phyloP scores from a whole-genome alignment of 1,140 invertebrate genomes.

The Tetragonula clypearis region DNA sequence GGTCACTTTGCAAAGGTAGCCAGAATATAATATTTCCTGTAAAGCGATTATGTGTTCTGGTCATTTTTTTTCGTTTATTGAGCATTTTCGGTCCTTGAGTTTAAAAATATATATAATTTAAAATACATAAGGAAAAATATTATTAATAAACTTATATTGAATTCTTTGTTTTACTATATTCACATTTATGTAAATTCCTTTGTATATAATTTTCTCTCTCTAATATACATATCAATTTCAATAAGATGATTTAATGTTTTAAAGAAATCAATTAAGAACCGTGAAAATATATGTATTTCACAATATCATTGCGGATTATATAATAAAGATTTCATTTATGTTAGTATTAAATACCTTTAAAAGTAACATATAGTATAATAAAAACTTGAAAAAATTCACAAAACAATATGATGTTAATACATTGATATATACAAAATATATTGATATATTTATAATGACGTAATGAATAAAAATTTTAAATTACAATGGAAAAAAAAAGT shows the following conservation, averaged over 20 bases:
- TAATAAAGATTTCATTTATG: slow-evolving; percentile 5
- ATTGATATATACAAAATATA: background rate
- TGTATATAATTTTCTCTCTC: background rate
- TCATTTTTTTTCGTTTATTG: no score
- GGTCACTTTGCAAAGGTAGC: no score
- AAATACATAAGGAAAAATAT: slow-evolving; percentile 4
- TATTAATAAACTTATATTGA: slow-evolving; percentile 7
- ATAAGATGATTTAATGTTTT: background rate
- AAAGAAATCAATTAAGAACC: background rate
- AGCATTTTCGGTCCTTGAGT: no score
- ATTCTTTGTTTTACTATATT: background rate
- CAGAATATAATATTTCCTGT: no score
- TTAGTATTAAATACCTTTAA: slow-evolving; percentile 5
- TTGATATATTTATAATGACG: background rate
- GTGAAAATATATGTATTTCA: background rate
- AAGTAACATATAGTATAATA: slow-evolving; percentile 9
- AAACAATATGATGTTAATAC: slow-evolving; percentile 27
- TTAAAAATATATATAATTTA: slow-evolving; percentile 18
- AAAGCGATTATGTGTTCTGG: no score
- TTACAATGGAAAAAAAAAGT: background rate
- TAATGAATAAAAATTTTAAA: background rate
- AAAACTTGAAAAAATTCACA: slow-evolving; percentile 28
- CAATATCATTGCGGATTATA: background rate
- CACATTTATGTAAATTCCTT: background rate
- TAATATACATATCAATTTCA: background rate